phyloP scores from a whole-genome alignment of 2,797 vertebrate species.

The Fundulus diaphanus region DNA sequence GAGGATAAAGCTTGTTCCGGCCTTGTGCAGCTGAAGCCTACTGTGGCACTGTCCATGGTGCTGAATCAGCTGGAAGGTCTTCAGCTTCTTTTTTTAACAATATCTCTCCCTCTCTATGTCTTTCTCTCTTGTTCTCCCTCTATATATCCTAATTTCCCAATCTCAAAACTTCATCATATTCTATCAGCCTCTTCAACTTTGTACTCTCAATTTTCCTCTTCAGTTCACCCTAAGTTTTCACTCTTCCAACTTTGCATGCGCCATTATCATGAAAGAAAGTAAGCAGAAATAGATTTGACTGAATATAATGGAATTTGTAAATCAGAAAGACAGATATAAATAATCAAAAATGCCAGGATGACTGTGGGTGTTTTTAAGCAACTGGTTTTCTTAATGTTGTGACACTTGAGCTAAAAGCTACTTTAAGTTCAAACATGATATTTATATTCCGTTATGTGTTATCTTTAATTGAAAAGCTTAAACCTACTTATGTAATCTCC shows the following conservation, averaged over 20 bases:
- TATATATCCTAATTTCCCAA: conserved; percentile 26
- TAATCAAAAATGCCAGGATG: neutral
- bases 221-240: neutral
- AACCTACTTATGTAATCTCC: neutral
- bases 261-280: conserved; percentile 31
- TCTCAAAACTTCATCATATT: neutral
- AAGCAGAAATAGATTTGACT: neutral
- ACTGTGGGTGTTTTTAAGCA: neutral
- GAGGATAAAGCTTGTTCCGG: conserved; percentile 75
- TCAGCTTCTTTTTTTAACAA: conserved; percentile 27
- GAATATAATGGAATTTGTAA: neutral
- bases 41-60: conserved; percentile 66
- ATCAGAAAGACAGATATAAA: neutral
- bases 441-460: neutral
- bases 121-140: conserved; percentile 31
- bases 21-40: conserved; percentile 64
- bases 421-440: neutral
- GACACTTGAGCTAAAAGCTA: neutral
- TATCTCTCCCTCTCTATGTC: conserved; percentile 31
- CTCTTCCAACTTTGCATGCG: conserved; percentile 29
- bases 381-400: neutral
- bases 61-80: conserved; percentile 65
- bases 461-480: neutral
- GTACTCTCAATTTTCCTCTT: conserved; percentile 25
- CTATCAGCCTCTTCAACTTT: conserved; percentile 27